A percentile compares a stretch with the other conserved stretches of the same genome.
These are phyloP conservation scores for Amblyjoppa proteus DNA, from an alignment of 2,888 invertebrate species.

Conservation along the genomic window DNA sequence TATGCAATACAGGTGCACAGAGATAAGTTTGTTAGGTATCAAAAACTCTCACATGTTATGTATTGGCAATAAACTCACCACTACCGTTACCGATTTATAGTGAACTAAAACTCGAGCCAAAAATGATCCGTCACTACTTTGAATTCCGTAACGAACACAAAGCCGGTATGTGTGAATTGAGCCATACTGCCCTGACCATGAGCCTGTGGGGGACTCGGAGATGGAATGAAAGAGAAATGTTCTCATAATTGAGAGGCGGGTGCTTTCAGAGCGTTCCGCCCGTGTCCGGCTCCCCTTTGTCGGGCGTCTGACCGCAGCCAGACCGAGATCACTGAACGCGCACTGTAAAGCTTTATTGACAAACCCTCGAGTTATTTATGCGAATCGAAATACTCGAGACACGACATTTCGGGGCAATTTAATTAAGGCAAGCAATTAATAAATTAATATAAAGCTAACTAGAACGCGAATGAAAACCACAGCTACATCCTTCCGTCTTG, in stretches of 20 bases:
- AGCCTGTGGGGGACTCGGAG: too few species aligned
- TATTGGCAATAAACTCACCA: too few species aligned
- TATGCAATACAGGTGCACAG: too few species aligned
- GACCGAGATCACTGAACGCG: neutral
- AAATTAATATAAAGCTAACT: neutral
- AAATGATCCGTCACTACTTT: too few species aligned
- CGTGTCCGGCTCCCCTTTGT: neutral
- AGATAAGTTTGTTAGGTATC: too few species aligned
- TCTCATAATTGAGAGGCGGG: neutral
- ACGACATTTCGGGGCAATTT: neutral
- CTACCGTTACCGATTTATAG: too few species aligned
- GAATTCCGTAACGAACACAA: too few species aligned
- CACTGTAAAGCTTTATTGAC: neutral
- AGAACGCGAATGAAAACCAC: neutral
- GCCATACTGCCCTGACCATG: too few species aligned
- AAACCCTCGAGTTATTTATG: neutral
- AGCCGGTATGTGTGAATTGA: too few species aligned
- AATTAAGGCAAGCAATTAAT: neutral
- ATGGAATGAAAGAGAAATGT: too few species aligned
- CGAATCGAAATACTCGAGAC: neutral
- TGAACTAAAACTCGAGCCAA: too few species aligned
- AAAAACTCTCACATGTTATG: too few species aligned
- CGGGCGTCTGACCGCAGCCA: conserved; percentile 7
- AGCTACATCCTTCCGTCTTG: neutral
- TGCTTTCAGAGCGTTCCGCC: neutral